These are phyloP conservation scores for Seladonia tumulorum DNA, from an alignment of 2,888 invertebrate genomes.

Conservation along the genomic window DNA sequence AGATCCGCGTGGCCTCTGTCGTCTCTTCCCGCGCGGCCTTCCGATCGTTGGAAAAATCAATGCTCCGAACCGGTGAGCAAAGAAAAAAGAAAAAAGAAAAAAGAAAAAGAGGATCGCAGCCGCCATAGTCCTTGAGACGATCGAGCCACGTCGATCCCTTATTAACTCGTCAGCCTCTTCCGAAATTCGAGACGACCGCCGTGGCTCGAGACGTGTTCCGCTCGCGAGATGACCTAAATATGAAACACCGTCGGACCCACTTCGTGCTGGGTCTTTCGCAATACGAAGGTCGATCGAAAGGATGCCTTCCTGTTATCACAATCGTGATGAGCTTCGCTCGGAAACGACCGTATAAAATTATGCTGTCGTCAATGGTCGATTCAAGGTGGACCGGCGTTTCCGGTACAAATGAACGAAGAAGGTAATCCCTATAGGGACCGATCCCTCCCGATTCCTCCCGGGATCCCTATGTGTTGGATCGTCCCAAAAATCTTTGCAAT, in stretches of 20 bases:
- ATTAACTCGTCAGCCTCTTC: conserved; percentile 68
- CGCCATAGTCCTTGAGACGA: conserved; percentile 64
- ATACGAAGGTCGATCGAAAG: neutral
- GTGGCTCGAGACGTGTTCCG: conserved; percentile 7
- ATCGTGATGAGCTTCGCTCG: neutral
- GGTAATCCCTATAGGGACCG: neutral
- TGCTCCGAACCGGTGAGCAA: conserved; percentile 26
- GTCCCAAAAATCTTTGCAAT: no score
- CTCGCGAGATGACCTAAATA: conserved; percentile 43
- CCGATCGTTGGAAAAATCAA: conserved; percentile 64
- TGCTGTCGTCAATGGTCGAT: neutral
- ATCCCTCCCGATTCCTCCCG: no score
- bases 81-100: no score
- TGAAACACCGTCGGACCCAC: conserved; percentile 22
- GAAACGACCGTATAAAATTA: neutral
- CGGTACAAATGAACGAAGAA: neutral
- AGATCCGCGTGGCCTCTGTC: conserved; percentile 59
- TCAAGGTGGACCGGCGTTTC: neutral
- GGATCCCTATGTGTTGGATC: no score
- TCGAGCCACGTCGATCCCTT: conserved; percentile 57
- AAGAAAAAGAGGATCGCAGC: conserved; percentile 47
- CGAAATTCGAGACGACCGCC: conserved; percentile 57
- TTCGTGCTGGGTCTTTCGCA: conserved; percentile 27
- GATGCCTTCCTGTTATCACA: conserved; percentile 13
- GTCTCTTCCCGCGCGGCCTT: conserved; percentile 59